phyloP scores from a whole-genome alignment of 1,140 invertebrate genomes.

The Danaus plexippus region DNA sequence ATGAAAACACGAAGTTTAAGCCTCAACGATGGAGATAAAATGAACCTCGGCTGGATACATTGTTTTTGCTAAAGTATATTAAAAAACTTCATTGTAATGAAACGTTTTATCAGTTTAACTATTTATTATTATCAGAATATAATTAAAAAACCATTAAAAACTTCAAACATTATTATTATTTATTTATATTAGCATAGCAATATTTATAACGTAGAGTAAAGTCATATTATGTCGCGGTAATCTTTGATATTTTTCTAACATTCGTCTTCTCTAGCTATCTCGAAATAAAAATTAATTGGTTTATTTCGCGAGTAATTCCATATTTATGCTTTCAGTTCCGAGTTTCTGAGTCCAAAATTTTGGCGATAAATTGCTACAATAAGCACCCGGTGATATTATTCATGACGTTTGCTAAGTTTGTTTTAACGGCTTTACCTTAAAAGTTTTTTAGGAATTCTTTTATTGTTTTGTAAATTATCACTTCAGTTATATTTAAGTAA shows the following conservation, averaged over 20 bases:
- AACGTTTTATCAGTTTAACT: no score
- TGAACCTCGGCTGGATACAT: no score
- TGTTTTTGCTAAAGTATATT: no score
- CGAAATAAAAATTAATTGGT: constrained; percentile 39
- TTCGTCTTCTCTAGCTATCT: neutral
- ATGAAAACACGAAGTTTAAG: no score
- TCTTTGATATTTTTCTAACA: no score
- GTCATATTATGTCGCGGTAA: neutral
- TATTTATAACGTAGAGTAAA: neutral
- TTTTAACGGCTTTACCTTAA: constrained; percentile 40
- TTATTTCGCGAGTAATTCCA: constrained; percentile 49
- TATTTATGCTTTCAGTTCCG: constrained; percentile 56
- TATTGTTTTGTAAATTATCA: constrained; percentile 1
- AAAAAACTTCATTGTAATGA: no score
- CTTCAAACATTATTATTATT: no score
- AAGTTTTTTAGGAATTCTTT: constrained; percentile 26
- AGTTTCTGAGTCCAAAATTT: constrained; percentile 55
- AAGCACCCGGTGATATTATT: constrained; percentile 61
- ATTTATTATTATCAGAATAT: no score
- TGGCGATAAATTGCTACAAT: constrained; percentile 55
- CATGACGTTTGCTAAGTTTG: constrained; percentile 56
- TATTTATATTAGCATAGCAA: no score
- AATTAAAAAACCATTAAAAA: no score
- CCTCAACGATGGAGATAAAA: no score
- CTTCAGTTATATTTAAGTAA: constrained; percentile 2